phyloP scores from a whole-genome alignment of 1,140 invertebrate species.

The Hylaeus volcanicus region DNA sequence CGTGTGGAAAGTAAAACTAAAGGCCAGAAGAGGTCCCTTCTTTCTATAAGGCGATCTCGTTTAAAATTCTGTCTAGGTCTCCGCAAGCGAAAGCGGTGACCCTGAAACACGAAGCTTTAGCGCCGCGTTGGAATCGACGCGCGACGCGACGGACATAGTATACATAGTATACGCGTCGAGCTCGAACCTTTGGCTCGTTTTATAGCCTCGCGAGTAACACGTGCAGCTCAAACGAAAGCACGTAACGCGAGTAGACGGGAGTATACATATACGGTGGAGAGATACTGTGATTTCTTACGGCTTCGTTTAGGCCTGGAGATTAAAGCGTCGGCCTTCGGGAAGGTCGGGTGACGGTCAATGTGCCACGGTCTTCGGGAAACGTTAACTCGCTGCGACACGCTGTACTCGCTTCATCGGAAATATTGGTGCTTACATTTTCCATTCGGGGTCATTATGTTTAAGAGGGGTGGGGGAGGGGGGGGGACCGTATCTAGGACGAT shows the following conservation, averaged over 20 bases:
- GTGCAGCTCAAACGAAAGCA: slow-evolving; percentile 29
- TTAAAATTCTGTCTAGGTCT: background rate
- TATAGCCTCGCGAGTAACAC: slow-evolving; percentile 2
- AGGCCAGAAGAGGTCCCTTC: too few species aligned
- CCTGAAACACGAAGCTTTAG: slow-evolving; percentile 4
- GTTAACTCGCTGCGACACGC: slow-evolving; percentile 39
- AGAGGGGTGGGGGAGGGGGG: too few species aligned
- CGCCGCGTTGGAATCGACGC: too few species aligned
- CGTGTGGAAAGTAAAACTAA: background rate
- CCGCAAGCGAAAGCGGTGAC: background rate
- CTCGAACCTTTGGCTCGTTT: too few species aligned
- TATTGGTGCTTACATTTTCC: too few species aligned
- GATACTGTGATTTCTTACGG: slow-evolving; percentile 53
- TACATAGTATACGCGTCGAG: background rate
- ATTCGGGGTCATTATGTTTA: too few species aligned
- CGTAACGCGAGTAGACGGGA: slow-evolving; percentile 12
- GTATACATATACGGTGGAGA: background rate
- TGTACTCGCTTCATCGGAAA: background rate
- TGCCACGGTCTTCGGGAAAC: slow-evolving; percentile 60
- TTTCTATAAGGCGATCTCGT: background rate
- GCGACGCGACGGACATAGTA: too few species aligned
- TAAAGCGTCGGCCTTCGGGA: slow-evolving; percentile 62
- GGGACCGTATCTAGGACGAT: too few species aligned
- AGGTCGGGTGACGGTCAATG: slow-evolving; percentile 70
- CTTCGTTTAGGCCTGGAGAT: slow-evolving; percentile 67